Evolutionary conservation across 2,888 invertebrate genomes (phyloP), one percentile per base, ranked within the genome.

Genomic region (Osmoderma eremita): DNA sequence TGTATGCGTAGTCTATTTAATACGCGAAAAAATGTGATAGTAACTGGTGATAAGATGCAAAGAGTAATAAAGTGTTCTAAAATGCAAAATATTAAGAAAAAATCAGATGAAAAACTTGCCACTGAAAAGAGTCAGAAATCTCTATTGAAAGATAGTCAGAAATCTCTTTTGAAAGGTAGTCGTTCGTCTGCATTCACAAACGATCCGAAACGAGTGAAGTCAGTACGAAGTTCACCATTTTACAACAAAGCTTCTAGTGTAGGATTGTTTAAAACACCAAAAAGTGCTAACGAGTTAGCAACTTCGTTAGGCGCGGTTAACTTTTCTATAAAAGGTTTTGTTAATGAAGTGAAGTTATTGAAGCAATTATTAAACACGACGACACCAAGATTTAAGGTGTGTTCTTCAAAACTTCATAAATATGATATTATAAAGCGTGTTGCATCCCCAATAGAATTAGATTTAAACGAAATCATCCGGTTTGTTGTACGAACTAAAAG

Each of bases 351-450:
- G 10, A 61, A 49, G 17, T 30, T 51, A 17, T 24, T 68, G 24
- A 58, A 51, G 13, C 30, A 49, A 51, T 61, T 45, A 3, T 45
- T 61, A 3, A 61, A 22, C 18, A 45, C 30, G 17, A 3, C 45
- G 1, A 12, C 45, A 15, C 58, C 58, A 61, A 61, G 45, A 53
- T 61, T 68, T 41, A 68, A 61, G 45, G 42, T 68, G 8, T 58
- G 49, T 22, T 68, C 68, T 12, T 64, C 58, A 36, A 56, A 49
- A 12, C 51, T 68, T 30, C 68, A 68, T 53, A 48, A 61, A 22
- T 68, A 61, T 30, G 17, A 65, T 42, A 61, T 51, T 53, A 50
- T 64, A 8, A 64, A 65, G 22, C 48, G 68, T 8, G 39, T 63
- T 38, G 45, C 24, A 10, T 18, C 58, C 2, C 56, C 45, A 13